phyloP scores from a whole-genome alignment of 2,888 invertebrate genomes.

The Deilephila elpenor region DNA sequence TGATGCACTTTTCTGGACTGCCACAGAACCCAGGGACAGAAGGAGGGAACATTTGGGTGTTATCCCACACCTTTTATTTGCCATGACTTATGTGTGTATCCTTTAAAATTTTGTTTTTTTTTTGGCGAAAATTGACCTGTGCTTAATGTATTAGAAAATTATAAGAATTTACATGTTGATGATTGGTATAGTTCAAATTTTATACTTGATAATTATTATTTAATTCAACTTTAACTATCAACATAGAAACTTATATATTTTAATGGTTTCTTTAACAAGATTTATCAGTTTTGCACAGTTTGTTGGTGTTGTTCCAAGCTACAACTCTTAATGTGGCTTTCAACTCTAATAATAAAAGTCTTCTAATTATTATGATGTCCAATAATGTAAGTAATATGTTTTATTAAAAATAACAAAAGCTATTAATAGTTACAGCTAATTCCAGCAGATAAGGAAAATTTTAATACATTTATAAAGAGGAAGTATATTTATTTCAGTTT shows the following conservation, averaged over 20 bases:
- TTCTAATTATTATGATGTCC: slow-evolving; percentile 99
- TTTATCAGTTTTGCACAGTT: slow-evolving; percentile 90
- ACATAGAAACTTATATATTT: neutral
- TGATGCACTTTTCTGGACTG: slow-evolving; percentile 99
- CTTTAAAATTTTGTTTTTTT: slow-evolving; percentile 79
- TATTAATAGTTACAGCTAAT: neutral
- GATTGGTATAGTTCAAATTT: too few species aligned
- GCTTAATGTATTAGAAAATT: too few species aligned
- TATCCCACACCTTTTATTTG: slow-evolving; percentile 95
- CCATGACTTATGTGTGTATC: slow-evolving; percentile 97
- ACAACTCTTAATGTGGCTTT: slow-evolving; percentile 99
- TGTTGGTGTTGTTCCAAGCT: slow-evolving; percentile 96
- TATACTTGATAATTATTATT: too few species aligned
- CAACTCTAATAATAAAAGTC: slow-evolving; percentile 98
- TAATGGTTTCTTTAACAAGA: slow-evolving; percentile 41
- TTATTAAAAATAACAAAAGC: neutral
- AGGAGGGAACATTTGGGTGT: slow-evolving; percentile 94
- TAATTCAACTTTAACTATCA: too few species aligned
- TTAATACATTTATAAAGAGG: too few species aligned
- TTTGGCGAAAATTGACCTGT: too few species aligned
- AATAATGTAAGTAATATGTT: slow-evolving; percentile 93
- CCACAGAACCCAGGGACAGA: slow-evolving; percentile 95
- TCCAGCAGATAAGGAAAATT: too few species aligned
- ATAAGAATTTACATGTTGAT: too few species aligned
- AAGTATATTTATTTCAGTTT: slow-evolving; percentile 87